A percentile compares a stretch with the other conserved stretches of the same genome.
Evolutionary conservation across 2,888 invertebrate species (phyloP).

Genomic region (Nasonia oneida): DNA sequence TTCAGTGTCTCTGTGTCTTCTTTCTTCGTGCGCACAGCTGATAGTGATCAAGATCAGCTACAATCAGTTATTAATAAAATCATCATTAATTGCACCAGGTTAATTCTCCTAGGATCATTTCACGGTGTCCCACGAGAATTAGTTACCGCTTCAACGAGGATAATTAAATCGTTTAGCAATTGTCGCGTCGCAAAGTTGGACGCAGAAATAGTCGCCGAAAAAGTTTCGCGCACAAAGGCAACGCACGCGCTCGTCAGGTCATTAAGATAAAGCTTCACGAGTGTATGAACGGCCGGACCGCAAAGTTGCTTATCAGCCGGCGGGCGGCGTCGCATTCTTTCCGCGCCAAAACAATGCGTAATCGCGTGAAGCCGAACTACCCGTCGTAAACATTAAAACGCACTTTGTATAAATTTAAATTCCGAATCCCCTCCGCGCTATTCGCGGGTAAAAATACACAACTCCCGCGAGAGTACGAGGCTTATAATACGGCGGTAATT

Average conservation of each 20-base stretch:
- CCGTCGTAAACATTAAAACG: slow-evolving; percentile 40
- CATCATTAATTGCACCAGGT: too few species aligned
- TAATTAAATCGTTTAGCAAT: neutral
- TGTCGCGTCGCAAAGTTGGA: neutral
- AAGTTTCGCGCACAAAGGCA: neutral
- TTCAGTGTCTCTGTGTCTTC: too few species aligned
- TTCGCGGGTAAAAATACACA: neutral
- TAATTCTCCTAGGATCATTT: too few species aligned
- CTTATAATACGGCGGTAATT: slow-evolving; percentile 43
- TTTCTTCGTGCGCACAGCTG: too few species aligned
- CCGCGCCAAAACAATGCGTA: neutral
- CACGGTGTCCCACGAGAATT: too few species aligned
- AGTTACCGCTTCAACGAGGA: neutral
- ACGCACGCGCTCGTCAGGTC: neutral
- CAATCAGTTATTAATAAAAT: too few species aligned
- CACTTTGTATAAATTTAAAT: slow-evolving; percentile 39
- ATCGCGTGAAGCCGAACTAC: slow-evolving; percentile 3
- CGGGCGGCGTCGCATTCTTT: neutral
- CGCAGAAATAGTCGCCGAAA: slow-evolving; percentile 1
- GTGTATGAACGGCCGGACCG: neutral
- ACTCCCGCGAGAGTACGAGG: neutral
- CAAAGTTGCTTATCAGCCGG: neutral
- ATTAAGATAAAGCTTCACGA: neutral
- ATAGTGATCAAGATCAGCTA: too few species aligned
- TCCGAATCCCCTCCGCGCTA: slow-evolving; percentile 23